phyloP scores from a whole-genome alignment of 2,888 invertebrate species.

The Neocrepidodera transversa region DNA sequence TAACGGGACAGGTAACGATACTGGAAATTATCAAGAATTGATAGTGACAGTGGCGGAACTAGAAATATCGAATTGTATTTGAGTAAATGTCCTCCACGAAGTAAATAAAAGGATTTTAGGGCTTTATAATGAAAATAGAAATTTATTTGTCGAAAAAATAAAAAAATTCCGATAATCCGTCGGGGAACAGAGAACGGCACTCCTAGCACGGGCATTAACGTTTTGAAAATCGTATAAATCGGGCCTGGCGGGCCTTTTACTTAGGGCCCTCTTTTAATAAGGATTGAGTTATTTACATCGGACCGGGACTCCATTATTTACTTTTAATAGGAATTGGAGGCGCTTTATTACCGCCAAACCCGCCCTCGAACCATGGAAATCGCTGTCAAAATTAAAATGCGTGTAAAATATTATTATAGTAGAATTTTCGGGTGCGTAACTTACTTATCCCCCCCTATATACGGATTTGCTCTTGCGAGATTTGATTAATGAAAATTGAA shows the following conservation, averaged over 20 bases:
- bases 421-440: constrained; percentile 17
- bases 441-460: constrained; percentile 6
- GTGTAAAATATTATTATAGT: constrained; percentile 31
- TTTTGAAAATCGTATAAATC: constrained; percentile 19
- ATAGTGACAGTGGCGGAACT: no score
- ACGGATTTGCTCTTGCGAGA: no score
- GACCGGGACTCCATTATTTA: constrained; percentile 58
- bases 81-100: no score
- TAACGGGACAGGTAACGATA: constrained; percentile 1
- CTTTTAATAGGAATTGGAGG: constrained; percentile 59
- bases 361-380: constrained; percentile 34
- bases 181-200: constrained; percentile 5
- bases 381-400: constrained; percentile 47
- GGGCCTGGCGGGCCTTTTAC: constrained; percentile 31
- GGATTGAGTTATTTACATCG: constrained; percentile 59
- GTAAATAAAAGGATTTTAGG: no score
- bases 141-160: no score
- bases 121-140: no score
- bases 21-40: background rate
- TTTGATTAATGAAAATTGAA: no score
- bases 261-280: constrained; percentile 49
- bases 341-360: constrained; percentile 53
- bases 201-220: constrained; percentile 11
- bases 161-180: constrained; percentile 24
- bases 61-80: no score